Percentiles rank a stretch among this genome's conserved stretches.
phyloP scores from a whole-genome alignment of 2,113 vertebrate species.

The Triplophysa rosa region DNA sequence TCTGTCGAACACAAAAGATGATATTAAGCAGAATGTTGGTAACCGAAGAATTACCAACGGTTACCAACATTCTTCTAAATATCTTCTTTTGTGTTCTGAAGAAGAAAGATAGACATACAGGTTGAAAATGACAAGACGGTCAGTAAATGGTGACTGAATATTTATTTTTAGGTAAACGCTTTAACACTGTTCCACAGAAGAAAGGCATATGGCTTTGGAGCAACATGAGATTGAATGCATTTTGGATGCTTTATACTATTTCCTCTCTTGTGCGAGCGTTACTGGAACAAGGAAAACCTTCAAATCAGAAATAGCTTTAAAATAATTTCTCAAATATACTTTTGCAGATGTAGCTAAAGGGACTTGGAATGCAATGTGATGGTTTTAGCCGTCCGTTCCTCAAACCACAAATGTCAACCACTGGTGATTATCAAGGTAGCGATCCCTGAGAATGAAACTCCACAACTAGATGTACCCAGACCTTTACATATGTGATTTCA shows the following conservation, averaged over 20 bases:
- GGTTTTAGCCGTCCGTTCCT: background rate
- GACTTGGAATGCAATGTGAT: background rate
- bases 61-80: background rate
- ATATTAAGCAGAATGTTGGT: no score
- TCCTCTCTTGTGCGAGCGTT: background rate
- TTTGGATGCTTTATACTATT: background rate
- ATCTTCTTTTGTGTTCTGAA: no score
- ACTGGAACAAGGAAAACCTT: background rate
- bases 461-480: background rate
- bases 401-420: conserved; percentile 29
- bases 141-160: no score
- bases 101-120: no score
- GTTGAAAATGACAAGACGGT: no score
- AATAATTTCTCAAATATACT: background rate
- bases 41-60: no score
- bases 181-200: background rate
- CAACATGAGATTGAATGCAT: background rate
- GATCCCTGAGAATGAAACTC: conserved; percentile 48
- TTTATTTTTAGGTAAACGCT: no score
- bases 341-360: conserved; percentile 14
- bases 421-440: background rate
- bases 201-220: background rate
- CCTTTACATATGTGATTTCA: background rate
- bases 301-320: background rate
- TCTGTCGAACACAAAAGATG: no score